Percentiles rank a stretch among this genome's conserved stretches.
Evolutionary conservation across 2,113 vertebrate genomes (phyloP).

Genomic region (Platysternon megacephalum): DNA sequence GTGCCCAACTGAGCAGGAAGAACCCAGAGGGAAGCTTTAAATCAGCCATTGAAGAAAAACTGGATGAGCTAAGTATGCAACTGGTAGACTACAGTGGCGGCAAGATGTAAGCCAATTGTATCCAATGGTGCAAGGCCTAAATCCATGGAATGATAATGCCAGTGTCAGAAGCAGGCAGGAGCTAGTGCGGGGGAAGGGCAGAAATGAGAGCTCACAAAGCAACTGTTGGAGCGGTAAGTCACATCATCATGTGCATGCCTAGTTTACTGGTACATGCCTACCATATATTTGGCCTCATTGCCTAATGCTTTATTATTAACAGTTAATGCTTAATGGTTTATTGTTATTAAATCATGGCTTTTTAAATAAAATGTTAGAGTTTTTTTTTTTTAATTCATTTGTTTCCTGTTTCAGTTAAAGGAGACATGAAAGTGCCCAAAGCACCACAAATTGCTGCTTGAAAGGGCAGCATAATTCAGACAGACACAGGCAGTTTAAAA

Average conservation of each 20-base stretch:
- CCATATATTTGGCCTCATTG: background rate
- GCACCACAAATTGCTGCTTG: accelerated
- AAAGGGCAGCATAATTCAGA: background rate
- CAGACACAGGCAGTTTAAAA: background rate
- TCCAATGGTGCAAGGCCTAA: background rate
- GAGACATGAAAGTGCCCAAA: accelerated
- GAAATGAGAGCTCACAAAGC: background rate
- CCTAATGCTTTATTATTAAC: background rate
- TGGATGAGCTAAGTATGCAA: constrained; percentile 54
- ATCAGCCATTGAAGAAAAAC: constrained; percentile 46
- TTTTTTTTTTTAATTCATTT: background rate
- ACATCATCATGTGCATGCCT: background rate
- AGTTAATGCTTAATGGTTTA: background rate
- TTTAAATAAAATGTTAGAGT: background rate
- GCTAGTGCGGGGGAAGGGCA: background rate
- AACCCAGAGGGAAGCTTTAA: constrained; percentile 59
- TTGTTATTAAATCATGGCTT: background rate
- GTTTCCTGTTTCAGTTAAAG: background rate
- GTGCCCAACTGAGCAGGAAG: constrained; percentile 39
- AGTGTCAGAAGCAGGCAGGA: constrained; percentile 25
- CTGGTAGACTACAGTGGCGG: background rate
- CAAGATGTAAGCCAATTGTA: background rate
- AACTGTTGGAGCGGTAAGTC: background rate
- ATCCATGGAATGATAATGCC: background rate
- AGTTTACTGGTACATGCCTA: background rate